Evolutionary conservation across 2,113 vertebrate species (phyloP).

Genomic region (Hepsetus odoe): DNA sequence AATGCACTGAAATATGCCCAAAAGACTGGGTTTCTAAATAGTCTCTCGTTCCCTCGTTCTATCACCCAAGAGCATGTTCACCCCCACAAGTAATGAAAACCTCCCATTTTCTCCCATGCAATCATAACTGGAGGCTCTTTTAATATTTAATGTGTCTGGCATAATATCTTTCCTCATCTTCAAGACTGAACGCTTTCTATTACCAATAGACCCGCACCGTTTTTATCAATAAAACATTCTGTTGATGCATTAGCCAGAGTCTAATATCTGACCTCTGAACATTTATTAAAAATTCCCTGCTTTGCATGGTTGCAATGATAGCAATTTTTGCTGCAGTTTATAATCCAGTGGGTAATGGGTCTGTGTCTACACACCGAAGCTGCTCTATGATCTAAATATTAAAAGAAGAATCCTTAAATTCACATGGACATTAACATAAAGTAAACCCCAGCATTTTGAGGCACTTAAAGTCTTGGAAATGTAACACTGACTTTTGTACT

Average conservation of each 20-base stretch:
- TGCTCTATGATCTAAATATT: slow-evolving; percentile 34
- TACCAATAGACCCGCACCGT: not conserved
- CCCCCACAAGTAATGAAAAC: slow-evolving; percentile 8
- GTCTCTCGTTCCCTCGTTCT: no score
- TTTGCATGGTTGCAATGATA: not conserved
- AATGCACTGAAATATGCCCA: not conserved
- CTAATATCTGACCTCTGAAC: slow-evolving; percentile 17
- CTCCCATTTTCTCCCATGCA: not conserved
- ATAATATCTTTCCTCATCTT: slow-evolving; percentile 15
- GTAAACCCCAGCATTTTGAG: not conserved
- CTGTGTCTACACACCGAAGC: not conserved
- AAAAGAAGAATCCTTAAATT: slow-evolving; percentile 20
- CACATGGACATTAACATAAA: slow-evolving; percentile 24
- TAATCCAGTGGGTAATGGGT: slow-evolving; percentile 41
- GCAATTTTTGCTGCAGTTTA: slow-evolving; percentile 16
- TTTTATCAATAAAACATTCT: slow-evolving; percentile 43
- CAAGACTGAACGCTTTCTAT: not conserved
- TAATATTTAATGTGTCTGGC: slow-evolving; percentile 18
- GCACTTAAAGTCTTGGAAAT: slow-evolving; percentile 1
- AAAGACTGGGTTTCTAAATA: not conserved
- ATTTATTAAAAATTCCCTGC: slow-evolving; percentile 12
- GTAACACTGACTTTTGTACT: not conserved
- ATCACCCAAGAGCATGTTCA: slow-evolving; percentile 12
- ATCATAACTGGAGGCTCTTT: slow-evolving; percentile 16
- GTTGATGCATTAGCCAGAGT: slow-evolving; percentile 12